Evolutionary conservation across 2,888 invertebrate species (phyloP).

Genomic region (Hydrotaea diabolus): DNA sequence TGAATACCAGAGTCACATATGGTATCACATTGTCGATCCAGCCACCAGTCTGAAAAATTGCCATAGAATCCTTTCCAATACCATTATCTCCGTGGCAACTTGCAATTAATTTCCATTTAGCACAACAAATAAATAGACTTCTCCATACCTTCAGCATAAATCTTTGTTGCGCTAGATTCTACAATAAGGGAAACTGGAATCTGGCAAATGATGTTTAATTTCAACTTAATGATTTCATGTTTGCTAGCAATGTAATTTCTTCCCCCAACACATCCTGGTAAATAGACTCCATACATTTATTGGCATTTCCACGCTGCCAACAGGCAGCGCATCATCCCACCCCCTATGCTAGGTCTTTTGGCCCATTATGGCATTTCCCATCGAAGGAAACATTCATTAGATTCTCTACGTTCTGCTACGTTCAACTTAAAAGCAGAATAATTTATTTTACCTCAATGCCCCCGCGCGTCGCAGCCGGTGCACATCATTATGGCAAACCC

Average conservation of each 20-base stretch:
- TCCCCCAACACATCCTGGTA: neutral
- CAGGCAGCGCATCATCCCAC: neutral
- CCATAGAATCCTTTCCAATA: too few species aligned
- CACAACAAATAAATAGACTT: neutral
- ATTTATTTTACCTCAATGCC: slow-evolving; percentile 2
- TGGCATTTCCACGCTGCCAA: neutral
- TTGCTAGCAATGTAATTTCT: neutral
- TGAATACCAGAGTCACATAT: too few species aligned
- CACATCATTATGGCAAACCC: too few species aligned
- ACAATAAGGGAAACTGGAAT: neutral
- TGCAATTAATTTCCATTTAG: neutral
- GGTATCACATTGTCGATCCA: too few species aligned
- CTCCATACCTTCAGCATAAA: neutral
- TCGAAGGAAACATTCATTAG: slow-evolving; percentile 14
- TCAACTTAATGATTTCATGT: slow-evolving; percentile 14
- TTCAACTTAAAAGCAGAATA: neutral
- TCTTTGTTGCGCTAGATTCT: neutral
- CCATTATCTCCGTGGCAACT: neutral
- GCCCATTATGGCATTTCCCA: neutral
- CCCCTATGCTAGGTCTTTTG: neutral
- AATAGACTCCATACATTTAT: neutral
- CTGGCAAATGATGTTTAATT: slow-evolving; percentile 23
- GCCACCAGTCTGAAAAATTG: too few species aligned
- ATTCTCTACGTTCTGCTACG: neutral
- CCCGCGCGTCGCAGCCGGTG: neutral